A percentile compares a stretch with the other conserved stretches of the same genome.
These are phyloP conservation scores for Chrysina gloriosa DNA, from an alignment of 2,888 invertebrate genomes.

Conservation along the genomic window DNA sequence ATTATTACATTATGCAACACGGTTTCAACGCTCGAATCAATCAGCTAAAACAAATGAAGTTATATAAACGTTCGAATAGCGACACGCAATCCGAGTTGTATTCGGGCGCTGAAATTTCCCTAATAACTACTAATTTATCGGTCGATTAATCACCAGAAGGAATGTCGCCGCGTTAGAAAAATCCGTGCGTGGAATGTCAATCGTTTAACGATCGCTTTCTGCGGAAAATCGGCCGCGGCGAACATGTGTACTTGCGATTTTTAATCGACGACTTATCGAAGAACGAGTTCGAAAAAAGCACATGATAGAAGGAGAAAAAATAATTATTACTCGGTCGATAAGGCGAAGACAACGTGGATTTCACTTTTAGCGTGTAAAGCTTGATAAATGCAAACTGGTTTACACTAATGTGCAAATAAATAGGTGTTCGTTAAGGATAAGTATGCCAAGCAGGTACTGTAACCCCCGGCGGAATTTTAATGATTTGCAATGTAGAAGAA, in stretches of 20 bases:
- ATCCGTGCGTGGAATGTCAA: conserved; percentile 1
- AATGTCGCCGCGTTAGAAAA: conserved; percentile 9
- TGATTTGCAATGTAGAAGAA: too few relatives aligned
- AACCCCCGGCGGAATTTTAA: too few relatives aligned
- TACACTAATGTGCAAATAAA: neutral
- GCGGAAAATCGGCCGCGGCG: neutral
- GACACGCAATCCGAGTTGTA: conserved; percentile 1
- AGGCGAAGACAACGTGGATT: neutral
- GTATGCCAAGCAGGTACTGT: conserved; percentile 12
- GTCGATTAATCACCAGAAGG: conserved; percentile 13
- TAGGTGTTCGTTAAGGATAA: conserved; percentile 1
- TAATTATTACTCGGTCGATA: neutral
- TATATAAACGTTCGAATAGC: conserved; percentile 23
- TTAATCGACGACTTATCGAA: neutral
- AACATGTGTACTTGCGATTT: neutral
- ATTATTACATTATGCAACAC: conserved; percentile 24
- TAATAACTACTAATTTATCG: conserved; percentile 26
- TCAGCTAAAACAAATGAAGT: conserved; percentile 28
- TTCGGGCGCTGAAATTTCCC: neutral
- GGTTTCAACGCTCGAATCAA: conserved; percentile 1
- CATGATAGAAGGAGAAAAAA: neutral
- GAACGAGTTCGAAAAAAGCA: neutral
- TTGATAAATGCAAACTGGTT: neutral
- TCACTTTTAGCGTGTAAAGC: neutral
- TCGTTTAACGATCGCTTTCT: neutral